Percentiles rank a stretch among this genome's conserved stretches.
Conservation (phyloP, 2,113 vertebrate genomes). For the Xiphophorus hellerii region DNA sequence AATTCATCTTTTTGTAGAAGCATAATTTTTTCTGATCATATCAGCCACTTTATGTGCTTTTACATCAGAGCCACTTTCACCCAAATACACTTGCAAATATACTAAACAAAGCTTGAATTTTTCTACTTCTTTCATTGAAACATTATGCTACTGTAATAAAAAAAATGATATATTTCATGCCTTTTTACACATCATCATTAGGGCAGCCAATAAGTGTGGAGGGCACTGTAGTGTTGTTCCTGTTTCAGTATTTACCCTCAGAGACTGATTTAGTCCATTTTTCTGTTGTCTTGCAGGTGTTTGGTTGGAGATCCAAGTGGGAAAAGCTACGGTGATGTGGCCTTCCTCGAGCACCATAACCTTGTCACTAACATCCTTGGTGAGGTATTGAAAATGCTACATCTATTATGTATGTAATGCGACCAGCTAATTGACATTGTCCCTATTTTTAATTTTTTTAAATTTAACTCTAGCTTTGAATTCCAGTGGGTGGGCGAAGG, state of each 20-base stretch:
- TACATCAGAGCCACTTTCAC: not conserved
- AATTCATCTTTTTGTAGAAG: not conserved
- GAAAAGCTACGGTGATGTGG: slow-evolving; percentile 89
- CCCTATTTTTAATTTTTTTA: not conserved
- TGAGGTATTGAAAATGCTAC: slow-evolving; percentile 60
- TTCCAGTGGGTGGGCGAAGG: slow-evolving; percentile 83
- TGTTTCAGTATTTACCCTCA: not conserved
- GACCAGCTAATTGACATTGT: not conserved
- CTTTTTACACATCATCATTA: too few relatives aligned
- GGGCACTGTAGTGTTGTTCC: not conserved
- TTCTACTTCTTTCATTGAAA: not conserved
- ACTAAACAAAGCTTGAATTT: not conserved
- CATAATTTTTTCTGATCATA: not conserved
- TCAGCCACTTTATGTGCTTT: not conserved
- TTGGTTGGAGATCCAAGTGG: slow-evolving; percentile 87
- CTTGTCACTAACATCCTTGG: slow-evolving; percentile 85
- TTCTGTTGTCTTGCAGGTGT: slow-evolving; percentile 70
- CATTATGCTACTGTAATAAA: too few relatives aligned
- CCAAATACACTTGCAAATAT: not conserved
- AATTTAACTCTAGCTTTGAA: slow-evolving; percentile 75
- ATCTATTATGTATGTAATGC: not conserved
- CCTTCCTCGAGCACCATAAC: slow-evolving; percentile 88
- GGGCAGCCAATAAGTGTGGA: too few relatives aligned
- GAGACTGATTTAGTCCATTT: not conserved
- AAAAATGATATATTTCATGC: too few relatives aligned